Evolutionary conservation across 2,888 invertebrate species (phyloP).

Genomic region (Smittia aterrima): DNA sequence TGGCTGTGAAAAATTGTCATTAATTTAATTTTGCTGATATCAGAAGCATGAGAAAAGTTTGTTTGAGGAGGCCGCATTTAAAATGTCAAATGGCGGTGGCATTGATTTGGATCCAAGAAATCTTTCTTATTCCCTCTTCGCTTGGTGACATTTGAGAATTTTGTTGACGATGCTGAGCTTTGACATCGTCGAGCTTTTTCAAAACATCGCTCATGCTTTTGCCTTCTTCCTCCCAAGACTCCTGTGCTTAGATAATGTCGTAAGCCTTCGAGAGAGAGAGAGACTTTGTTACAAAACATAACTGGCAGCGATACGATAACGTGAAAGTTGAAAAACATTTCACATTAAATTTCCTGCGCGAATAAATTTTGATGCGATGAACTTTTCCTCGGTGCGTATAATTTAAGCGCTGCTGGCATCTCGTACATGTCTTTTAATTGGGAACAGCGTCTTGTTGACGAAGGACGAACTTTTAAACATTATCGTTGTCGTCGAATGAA

Average conservation of each 20-base stretch:
- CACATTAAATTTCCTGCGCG: background rate
- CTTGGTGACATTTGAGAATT: background rate
- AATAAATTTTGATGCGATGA: conserved; percentile 12
- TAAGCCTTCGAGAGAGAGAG: background rate
- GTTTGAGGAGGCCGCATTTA: background rate
- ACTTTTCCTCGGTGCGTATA: background rate
- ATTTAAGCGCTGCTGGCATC: background rate
- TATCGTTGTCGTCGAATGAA: background rate
- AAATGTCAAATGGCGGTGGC: conserved; percentile 21
- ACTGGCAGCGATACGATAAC: conserved; percentile 17
- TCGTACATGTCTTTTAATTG: conserved; percentile 4
- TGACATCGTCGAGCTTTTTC: background rate
- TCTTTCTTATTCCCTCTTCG: background rate
- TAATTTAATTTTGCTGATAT: conserved; percentile 23
- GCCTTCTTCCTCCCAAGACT: background rate
- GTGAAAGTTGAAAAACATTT: conserved; percentile 19
- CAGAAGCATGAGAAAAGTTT: conserved; percentile 17
- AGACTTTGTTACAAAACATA: background rate
- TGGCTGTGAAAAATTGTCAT: conserved; percentile 32
- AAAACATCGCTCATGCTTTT: background rate
- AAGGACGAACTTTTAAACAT: background rate
- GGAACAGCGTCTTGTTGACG: background rate
- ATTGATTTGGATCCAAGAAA: background rate
- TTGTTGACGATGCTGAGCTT: background rate
- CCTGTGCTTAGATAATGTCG: background rate